Evolutionary conservation across 2,888 invertebrate genomes (phyloP).

Genomic region (Spatulosminthurus flaviceps): DNA sequence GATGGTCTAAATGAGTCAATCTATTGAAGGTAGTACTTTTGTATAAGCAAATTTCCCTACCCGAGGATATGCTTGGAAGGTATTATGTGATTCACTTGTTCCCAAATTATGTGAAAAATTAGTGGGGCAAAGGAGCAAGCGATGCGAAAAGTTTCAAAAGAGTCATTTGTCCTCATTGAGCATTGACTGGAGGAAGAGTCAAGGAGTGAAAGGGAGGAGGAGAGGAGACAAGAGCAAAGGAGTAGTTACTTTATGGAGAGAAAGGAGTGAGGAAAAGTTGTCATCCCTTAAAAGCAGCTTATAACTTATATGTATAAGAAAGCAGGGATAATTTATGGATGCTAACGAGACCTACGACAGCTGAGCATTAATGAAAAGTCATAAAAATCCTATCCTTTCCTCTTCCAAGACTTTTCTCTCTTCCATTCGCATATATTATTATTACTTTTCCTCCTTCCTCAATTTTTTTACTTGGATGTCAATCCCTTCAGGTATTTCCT

Average conservation of each 20-base stretch:
- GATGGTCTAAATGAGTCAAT: no score
- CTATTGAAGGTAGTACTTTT: no score
- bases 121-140: background rate
- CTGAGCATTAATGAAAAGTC: constrained; percentile 60
- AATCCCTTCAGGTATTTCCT: background rate
- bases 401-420: constrained; percentile 16
- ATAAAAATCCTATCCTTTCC: constrained; percentile 53
- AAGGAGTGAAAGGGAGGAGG: background rate
- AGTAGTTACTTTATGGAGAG: background rate
- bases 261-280: constrained; percentile 15
- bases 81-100: background rate
- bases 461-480: background rate
- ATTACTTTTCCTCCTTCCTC: background rate
- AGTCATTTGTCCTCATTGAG: constrained; percentile 3
- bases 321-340: constrained; percentile 59
- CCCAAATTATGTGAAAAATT: constrained; percentile 11
- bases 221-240: constrained; percentile 15
- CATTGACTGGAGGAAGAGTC: background rate
- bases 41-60: no score
- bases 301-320: constrained; percentile 50
- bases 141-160: background rate
- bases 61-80: no score
- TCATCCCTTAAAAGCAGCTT: background rate
- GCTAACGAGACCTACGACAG: constrained; percentile 60
- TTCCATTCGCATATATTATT: background rate